phyloP scores from a whole-genome alignment of 2,797 vertebrate genomes.

The Sebastes umbrosus region DNA sequence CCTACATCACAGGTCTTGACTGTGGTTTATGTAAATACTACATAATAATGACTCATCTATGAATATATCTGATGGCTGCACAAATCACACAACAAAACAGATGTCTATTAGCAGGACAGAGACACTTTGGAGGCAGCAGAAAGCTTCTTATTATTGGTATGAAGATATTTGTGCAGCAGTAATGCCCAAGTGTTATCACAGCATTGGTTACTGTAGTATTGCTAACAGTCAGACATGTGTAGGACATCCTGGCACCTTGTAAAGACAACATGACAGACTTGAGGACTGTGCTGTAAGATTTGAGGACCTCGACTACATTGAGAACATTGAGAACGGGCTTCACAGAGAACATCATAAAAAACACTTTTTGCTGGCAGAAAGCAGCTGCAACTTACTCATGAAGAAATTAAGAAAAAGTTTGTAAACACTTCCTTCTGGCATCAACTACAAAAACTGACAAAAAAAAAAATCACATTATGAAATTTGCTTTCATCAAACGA shows the following conservation, averaged over 20 bases:
- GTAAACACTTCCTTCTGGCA: constrained; percentile 53
- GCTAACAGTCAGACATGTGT: not conserved
- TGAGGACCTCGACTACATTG: not conserved
- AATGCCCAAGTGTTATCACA: constrained; percentile 47
- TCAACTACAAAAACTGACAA: constrained; percentile 21
- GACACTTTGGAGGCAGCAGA: constrained; percentile 33
- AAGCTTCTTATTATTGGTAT: constrained; percentile 1
- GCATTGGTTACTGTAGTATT: constrained; percentile 15
- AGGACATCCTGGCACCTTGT: not conserved
- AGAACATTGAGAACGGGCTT: not conserved
- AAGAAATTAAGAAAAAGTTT: constrained; percentile 37
- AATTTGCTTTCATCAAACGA: constrained; percentile 30
- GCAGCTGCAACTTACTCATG: not conserved
- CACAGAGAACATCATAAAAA: not conserved
- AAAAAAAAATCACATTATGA: constrained; percentile 55
- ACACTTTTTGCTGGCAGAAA: constrained; percentile 12
- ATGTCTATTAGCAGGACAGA: not conserved
- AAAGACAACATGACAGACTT: not conserved
- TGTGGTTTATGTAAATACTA: constrained; percentile 1
- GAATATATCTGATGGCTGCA: not conserved
- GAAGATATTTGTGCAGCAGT: not conserved
- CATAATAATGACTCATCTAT: not conserved
- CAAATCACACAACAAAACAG: not conserved
- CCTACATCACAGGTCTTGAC: not conserved
- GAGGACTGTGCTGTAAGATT: not conserved